Evolutionary conservation across 2,888 invertebrate genomes (phyloP), one percentile per base, ranked within the genome.

Genomic region (Lasioglossum morio): DNA sequence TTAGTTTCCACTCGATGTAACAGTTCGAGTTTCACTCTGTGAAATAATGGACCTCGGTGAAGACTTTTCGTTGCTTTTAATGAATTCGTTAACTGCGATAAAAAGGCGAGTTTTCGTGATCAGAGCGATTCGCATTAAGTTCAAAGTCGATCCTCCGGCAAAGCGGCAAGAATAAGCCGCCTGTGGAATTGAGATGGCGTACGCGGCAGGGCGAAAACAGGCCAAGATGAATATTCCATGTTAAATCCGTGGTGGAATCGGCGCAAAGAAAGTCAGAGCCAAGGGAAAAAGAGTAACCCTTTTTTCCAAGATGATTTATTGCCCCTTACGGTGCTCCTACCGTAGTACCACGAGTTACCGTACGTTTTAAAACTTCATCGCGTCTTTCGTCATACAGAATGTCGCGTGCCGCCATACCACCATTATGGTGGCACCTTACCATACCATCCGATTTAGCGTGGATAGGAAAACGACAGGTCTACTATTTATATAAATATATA

Each of bases 151-250:
- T 87, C 83, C 85, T 73, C 57, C 75, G 19, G n/a, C 77, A 75
- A 79, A 86, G 83, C 34, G 23, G 66, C 8, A 66, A 34, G 87
- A 87, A 86, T 91, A 90, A 87, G 87, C 86, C 88, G 87, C 69
- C 86, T 86, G 89, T 79, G 88, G 82, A 86, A 87, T 88, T 85
- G 80, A 86, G 91, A 87, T 89, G 87, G 87, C 89, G 89, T 88
- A 82, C 82, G 79, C 83, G 82, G 73, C 19, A 84, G 87, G 88
- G 92, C 90, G 92, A 92, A 92, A 91, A 91, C 89, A 91, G 87
- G 76, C 90, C 89, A 90, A 93, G 93, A 94, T 94, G 94, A 94
- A 94, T 94, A 94, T 94, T 94, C 94, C 91, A 92, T 90, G 92
- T 88, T 93, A 92, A 94, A 92, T 93, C 93, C 92, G 89, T 81